Evolutionary conservation across 2,113 vertebrate genomes (phyloP).

Genomic region (Scartelaos histophorus): DNA sequence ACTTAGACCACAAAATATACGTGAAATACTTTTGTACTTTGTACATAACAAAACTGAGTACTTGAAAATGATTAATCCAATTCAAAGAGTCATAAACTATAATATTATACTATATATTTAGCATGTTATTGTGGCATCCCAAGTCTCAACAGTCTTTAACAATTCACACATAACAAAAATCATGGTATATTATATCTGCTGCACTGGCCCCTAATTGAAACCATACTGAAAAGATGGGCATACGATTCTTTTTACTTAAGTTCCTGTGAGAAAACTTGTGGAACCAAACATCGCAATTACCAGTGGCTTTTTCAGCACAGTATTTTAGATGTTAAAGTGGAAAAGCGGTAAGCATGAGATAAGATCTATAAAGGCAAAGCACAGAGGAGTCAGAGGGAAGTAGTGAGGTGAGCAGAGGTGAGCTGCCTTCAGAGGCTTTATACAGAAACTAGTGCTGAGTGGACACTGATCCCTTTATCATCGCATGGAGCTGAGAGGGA

Average conservation of each 20-base stretch:
- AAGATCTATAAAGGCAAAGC: slow-evolving; percentile 43
- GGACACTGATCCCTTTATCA: slow-evolving; percentile 66
- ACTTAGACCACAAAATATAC: no score
- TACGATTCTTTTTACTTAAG: neutral
- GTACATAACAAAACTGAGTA: no score
- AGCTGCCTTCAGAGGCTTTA: slow-evolving; percentile 58
- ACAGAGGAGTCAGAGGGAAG: slow-evolving; percentile 39
- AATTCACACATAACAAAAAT: no score
- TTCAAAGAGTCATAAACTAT: no score
- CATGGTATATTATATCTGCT: no score
- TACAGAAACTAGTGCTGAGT: slow-evolving; percentile 49
- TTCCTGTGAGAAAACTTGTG: neutral
- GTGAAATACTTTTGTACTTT: no score
- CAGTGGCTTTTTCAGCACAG: slow-evolving; percentile 58
- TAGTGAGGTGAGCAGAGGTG: slow-evolving; percentile 64
- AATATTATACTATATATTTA: no score
- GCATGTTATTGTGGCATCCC: no score
- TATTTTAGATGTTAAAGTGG: slow-evolving; percentile 67
- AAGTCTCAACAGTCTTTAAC: no score
- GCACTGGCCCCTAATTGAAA: no score
- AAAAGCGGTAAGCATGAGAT: slow-evolving; percentile 49
- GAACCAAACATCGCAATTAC: slow-evolving; percentile 60
- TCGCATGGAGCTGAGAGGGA: slow-evolving; percentile 30
- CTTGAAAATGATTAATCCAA: no score
- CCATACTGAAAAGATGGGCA: no score